Conservation (phyloP, 1,140 invertebrate genomes). For the Danaus melanippus region DNA sequence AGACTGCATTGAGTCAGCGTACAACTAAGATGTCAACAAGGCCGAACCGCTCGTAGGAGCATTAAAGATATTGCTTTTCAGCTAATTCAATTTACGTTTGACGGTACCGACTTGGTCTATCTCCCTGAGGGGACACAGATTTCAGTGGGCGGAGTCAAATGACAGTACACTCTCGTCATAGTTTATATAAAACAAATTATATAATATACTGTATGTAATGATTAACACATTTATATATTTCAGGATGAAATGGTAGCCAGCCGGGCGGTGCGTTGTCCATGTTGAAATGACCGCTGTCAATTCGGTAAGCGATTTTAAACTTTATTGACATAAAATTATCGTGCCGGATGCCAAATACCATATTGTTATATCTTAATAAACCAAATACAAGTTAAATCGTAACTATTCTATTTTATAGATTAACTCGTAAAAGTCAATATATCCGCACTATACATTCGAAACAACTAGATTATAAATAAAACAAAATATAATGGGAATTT, state of each 20-base stretch:
- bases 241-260: constrained; percentile 47
- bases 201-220: constrained; percentile 8
- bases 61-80: constrained; percentile 57
- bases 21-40: constrained; percentile 56
- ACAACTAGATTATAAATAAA: too few species aligned
- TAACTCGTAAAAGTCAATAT: too few species aligned
- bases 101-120: constrained; percentile 29
- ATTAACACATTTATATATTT: constrained; percentile 33
- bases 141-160: constrained; percentile 11
- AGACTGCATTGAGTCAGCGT: constrained; percentile 60
- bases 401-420: too few species aligned
- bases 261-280: constrained; percentile 25
- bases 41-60: constrained; percentile 40
- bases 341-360: too few species aligned
- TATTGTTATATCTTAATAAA: too few species aligned
- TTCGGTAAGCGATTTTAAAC: constrained; percentile 42
- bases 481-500: too few species aligned
- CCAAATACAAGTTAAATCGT: too few species aligned
- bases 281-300: constrained; percentile 58
- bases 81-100: constrained; percentile 54
- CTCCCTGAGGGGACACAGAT: constrained; percentile 18
- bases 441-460: too few species aligned
- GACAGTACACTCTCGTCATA: too few species aligned
- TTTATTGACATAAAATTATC: too few species aligned
- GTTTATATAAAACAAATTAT: too few species aligned